A percentile compares a stretch with the other conserved stretches of the same genome.
phyloP scores from a whole-genome alignment of 2,113 vertebrate genomes.

The Prionailurus viverrinus region DNA sequence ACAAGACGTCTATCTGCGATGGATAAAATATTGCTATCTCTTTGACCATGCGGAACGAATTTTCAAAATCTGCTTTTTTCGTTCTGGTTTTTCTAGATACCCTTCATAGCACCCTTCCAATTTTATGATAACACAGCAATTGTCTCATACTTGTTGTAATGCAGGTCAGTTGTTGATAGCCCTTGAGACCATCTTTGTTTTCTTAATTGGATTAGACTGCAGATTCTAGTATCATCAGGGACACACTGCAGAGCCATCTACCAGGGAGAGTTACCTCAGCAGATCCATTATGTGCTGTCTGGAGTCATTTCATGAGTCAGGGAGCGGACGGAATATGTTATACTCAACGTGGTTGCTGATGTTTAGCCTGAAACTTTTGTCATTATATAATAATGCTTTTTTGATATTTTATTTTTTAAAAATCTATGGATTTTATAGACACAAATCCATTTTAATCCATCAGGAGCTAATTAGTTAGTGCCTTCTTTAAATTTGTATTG shows the following conservation, averaged over 20 bases:
- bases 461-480: conserved; percentile 15
- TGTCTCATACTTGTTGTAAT: conserved; percentile 43
- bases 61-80: not conserved
- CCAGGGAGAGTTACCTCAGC: not conserved
- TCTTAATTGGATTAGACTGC: conserved; percentile 65
- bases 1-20: not conserved
- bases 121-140: conserved; percentile 18
- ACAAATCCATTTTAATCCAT: not conserved
- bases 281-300: conserved; percentile 31
- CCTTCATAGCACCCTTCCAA: conserved; percentile 39
- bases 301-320: not conserved
- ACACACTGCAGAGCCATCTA: conserved; percentile 63
- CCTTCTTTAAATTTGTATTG: conserved; percentile 13
- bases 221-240: conserved; percentile 14
- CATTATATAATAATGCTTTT: conserved; percentile 30
- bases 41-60: not conserved
- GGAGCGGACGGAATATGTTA: not conserved
- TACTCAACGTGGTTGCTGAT: not conserved
- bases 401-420: conserved; percentile 27
- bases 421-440: not conserved
- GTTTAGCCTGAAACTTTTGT: not conserved
- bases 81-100: not conserved
- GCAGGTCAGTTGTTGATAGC: conserved; percentile 26
- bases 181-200: conserved; percentile 51
- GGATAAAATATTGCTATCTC: not conserved